phyloP scores from a whole-genome alignment of 1,140 invertebrate genomes.

The Ridgeia piscesae region DNA sequence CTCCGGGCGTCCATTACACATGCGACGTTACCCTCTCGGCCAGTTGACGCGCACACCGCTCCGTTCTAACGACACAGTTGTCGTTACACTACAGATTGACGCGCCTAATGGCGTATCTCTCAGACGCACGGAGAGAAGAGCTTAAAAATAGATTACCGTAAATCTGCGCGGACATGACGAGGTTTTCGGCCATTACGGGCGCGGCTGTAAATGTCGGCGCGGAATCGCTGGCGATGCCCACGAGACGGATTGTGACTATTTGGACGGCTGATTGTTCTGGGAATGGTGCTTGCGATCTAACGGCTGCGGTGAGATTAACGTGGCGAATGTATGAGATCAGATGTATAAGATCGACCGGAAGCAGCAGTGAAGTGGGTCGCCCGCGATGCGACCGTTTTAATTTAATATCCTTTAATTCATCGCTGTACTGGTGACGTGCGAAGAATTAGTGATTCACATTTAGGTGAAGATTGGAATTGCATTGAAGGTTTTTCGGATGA shows the following conservation, averaged over 20 bases:
- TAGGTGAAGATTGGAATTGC: not conserved
- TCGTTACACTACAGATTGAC: not conserved
- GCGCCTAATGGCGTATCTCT: not conserved
- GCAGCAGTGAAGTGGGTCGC: not conserved
- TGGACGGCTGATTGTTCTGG: not conserved
- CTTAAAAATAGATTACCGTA: conserved; percentile 6
- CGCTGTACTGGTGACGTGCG: not conserved
- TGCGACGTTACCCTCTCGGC: not conserved
- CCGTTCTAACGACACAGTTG: not conserved
- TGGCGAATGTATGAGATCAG: not conserved
- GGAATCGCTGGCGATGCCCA: not conserved
- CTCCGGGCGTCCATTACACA: not conserved
- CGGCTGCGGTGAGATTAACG: not conserved
- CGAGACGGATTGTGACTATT: not conserved
- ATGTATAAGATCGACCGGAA: not conserved
- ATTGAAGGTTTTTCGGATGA: not conserved
- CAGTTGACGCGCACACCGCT: not conserved
- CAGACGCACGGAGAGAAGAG: not conserved
- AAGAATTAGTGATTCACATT: not conserved
- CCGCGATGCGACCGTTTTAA: not conserved
- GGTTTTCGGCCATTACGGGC: not conserved
- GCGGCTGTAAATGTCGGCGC: not conserved
- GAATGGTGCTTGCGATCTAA: not conserved
- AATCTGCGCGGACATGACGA: not conserved
- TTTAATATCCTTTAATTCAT: not conserved